Percentiles rank a stretch among this genome's conserved stretches.
phyloP scores from a whole-genome alignment of 2,113 vertebrate genomes.

The Actinemys pallida region DNA sequence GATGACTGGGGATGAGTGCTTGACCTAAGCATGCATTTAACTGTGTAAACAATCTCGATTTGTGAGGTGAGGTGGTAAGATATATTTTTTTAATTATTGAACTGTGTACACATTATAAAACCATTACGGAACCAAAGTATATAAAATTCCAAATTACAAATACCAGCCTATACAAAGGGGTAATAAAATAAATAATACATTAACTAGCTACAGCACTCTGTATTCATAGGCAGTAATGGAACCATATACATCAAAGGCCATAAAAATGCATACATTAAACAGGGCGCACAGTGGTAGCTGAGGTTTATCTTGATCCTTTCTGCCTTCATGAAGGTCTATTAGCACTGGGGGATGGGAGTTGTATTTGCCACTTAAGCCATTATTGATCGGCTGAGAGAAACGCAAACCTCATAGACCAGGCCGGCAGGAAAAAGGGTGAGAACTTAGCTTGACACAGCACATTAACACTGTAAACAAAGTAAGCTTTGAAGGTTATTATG shows the following conservation, averaged over 20 bases:
- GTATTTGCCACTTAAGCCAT: conserved; percentile 57
- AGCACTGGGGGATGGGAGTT: background rate
- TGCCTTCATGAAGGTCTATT: conserved; percentile 43
- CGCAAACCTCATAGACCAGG: conserved; percentile 56
- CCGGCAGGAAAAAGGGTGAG: conserved; percentile 60
- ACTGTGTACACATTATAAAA: conserved; percentile 75
- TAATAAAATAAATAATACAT: conserved; percentile 83
- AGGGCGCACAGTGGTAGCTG: conserved; percentile 37
- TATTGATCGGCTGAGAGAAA: conserved; percentile 73
- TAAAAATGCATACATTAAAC: conserved; percentile 65
- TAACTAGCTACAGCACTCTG: conserved; percentile 65
- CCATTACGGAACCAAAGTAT: conserved; percentile 73
- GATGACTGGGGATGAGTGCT: fast-evolving
- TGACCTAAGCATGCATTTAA: background rate
- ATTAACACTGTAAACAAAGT: conserved; percentile 50
- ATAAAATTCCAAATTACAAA: conserved; percentile 74
- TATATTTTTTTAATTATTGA: conserved; percentile 78
- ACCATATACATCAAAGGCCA: conserved; percentile 62
- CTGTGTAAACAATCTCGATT: conserved; percentile 39
- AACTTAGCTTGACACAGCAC: conserved; percentile 55
- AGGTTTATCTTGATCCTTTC: conserved; percentile 45
- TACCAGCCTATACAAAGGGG: conserved; percentile 69
- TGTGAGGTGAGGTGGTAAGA: conserved; percentile 61
- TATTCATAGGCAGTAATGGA: conserved; percentile 56
- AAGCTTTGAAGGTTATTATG: conserved; percentile 48